Base-by-base conservation (phyloP, 1,140 invertebrate species). In the Muscidifurax raptorellus region DNA sequence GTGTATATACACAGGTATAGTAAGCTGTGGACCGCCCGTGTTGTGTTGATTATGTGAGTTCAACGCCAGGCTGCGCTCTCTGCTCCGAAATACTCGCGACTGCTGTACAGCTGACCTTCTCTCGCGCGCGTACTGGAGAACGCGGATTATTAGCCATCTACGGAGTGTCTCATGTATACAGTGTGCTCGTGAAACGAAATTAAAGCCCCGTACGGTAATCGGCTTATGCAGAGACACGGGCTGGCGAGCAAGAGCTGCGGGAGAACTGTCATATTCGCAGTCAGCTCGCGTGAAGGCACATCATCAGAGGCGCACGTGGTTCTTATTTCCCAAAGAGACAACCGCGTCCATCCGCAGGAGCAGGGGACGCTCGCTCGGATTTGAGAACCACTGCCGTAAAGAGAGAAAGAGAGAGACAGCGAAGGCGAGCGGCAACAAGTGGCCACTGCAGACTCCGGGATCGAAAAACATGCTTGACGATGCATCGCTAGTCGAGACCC, bases 251-350 rank as follows among this genome's bases (percentile, higher is more conserved):
- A n/a, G n/a, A n/a, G 18, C 15, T 18, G 22, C 18, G 6, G 18
- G 6, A n/a, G 18, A 59, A 59, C 52, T 59, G 52, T n/a, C 18
- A 59, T 59, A 22, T 6, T 59, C 52, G 52, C 52, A 6, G 52
- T n/a, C 52, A n/a, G 5, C 15, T 22, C 15, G 52, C 52, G 52
- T n/a, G 15, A 59, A 59, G n/a, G 5, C 52, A 59, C 52, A n/a
- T n/a, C n/a, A n/a, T n/a, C n/a, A n/a, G n/a, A n/a, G n/a, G 52
- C 52, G 52, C 72, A 40, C 72, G 67, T 71, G 67, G 9, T 30
- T 28, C 67, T 59, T 59, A 47, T 18, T 47, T 15, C 15, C 12
- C 44, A 47, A 9, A 40, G 36, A 40, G 36, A 40, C 36, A 9
- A 40, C 7, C 36, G 1, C 47, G 15, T 52, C 47, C 47, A 18